These are phyloP conservation scores for Drosophila aldrichi DNA, from an alignment of 2,888 invertebrate species.

Conservation along the genomic window DNA sequence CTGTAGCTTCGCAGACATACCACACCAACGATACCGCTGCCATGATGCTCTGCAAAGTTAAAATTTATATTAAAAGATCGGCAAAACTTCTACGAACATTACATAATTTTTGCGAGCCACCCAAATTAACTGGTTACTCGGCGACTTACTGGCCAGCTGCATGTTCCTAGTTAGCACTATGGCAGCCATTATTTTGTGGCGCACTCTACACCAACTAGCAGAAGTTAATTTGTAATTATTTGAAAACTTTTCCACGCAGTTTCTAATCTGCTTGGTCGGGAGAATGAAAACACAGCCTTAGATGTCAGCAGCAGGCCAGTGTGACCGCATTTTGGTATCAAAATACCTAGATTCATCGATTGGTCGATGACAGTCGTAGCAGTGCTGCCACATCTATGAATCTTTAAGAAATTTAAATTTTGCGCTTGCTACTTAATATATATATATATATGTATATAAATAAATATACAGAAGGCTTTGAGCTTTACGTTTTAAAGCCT, in stretches of 20 bases:
- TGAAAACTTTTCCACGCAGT: slow-evolving; percentile 45
- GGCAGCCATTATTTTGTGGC: slow-evolving; percentile 78
- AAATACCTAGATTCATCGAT: slow-evolving; percentile 8
- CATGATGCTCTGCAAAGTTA: slow-evolving; percentile 73
- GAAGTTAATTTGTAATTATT: slow-evolving; percentile 23
- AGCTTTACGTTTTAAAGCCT: neutral
- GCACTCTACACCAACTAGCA: slow-evolving; percentile 37
- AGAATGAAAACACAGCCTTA: slow-evolving; percentile 53
- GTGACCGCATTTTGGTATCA: slow-evolving; percentile 19
- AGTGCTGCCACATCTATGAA: slow-evolving; percentile 14
- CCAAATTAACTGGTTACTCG: neutral
- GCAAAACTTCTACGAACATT: slow-evolving; percentile 46
- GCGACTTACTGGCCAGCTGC: slow-evolving; percentile 83
- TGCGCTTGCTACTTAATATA: neutral
- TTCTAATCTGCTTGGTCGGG: slow-evolving; percentile 47
- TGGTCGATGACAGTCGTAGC: neutral
- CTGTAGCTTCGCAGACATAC: slow-evolving; percentile 78
- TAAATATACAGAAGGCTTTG: neutral
- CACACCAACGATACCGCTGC: slow-evolving; percentile 80
- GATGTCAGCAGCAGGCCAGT: slow-evolving; percentile 35
- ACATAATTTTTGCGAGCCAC: slow-evolving; percentile 68
- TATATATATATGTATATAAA: neutral
- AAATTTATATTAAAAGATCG: slow-evolving; percentile 26
- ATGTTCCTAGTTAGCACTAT: slow-evolving; percentile 82
- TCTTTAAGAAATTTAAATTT: slow-evolving; percentile 9